Conservation (phyloP, 2,113 vertebrate species). For the Embiotoca jacksoni region DNA sequence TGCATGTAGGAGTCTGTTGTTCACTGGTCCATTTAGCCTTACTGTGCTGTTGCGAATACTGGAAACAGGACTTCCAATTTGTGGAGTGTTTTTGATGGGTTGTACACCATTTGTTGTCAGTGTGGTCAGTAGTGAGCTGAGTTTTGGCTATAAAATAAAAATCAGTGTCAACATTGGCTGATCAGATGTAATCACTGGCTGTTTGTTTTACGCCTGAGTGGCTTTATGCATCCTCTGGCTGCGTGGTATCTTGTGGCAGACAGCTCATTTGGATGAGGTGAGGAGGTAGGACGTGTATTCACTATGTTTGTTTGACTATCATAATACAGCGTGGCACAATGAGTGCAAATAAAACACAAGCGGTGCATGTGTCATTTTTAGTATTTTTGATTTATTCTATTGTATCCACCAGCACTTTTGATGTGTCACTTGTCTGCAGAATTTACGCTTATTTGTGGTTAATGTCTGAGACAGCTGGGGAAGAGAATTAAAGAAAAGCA, state of each 20-base stretch:
- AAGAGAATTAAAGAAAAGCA: slow-evolving; percentile 21
- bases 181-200: slow-evolving; percentile 26
- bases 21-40: not conserved
- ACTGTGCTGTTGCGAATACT: not conserved
- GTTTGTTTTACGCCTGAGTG: slow-evolving; percentile 14
- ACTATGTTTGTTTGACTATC: not conserved
- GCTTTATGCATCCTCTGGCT: slow-evolving; percentile 1
- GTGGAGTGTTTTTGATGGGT: not conserved
- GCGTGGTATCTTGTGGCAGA: not conserved
- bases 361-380: not conserved
- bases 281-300: not conserved
- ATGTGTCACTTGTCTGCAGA: slow-evolving; percentile 3
- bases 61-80: not conserved
- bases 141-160: slow-evolving; percentile 18
- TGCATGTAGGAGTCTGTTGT: not conserved
- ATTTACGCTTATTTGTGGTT: not conserved
- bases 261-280: not conserved
- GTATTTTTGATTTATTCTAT: not conserved
- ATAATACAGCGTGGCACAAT: not conserved
- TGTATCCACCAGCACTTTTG: not conserved
- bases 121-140: not conserved
- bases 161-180: not conserved
- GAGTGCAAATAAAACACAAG: not conserved
- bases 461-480: slow-evolving; percentile 6
- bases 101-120: not conserved